Evolutionary conservation across 2,113 vertebrate genomes (phyloP).

Genomic region (Turnix velox): DNA sequence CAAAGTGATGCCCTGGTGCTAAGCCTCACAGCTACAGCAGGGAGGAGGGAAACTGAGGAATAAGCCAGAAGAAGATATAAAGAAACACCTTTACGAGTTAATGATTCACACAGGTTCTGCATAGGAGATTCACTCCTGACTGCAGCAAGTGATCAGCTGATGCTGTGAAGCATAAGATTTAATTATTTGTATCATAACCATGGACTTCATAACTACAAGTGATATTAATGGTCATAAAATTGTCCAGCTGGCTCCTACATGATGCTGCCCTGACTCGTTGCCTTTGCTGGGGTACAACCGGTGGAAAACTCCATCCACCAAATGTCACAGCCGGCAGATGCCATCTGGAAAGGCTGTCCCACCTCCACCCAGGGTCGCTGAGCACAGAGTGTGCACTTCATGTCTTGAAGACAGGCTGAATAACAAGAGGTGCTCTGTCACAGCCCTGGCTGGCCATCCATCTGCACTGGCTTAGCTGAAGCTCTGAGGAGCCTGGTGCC

Average conservation of each 20-base stretch:
- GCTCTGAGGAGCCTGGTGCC: not conserved
- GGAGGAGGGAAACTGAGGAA: not conserved
- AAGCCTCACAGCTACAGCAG: not conserved
- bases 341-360: not conserved
- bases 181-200: conserved; percentile 62
- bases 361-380: not conserved
- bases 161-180: conserved; percentile 60
- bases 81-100: not conserved
- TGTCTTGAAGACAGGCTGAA: not conserved
- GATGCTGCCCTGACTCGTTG: fast-evolving
- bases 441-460: not conserved
- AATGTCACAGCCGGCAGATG: not conserved
- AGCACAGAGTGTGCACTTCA: fast-evolving
- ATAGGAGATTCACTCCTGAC: conserved; percentile 18
- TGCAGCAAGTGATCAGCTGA: conserved; percentile 29
- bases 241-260: conserved; percentile 18
- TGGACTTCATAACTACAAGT: conserved; percentile 8
- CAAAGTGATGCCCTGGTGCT: not conserved
- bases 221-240: conserved; percentile 50
- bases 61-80: not conserved
- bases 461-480: not conserved
- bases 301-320: not conserved
- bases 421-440: not conserved
- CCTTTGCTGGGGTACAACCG: fast-evolving
- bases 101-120: not conserved